Evolutionary conservation across 1,140 invertebrate species (phyloP).

Genomic region (Drosophila lini): DNA sequence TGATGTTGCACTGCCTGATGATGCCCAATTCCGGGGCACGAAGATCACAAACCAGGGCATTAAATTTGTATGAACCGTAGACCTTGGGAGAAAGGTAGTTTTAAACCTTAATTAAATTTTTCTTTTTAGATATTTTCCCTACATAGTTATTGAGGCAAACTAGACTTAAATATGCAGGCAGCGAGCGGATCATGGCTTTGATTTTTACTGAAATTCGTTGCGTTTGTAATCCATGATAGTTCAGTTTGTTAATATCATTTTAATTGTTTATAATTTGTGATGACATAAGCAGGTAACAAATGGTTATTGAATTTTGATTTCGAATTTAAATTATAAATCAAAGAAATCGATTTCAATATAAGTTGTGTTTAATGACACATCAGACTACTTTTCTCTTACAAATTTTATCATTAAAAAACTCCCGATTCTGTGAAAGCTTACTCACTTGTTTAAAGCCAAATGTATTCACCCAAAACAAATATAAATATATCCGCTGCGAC

Average conservation of each 20-base stretch:
- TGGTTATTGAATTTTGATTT: not conserved
- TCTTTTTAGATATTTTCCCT: not conserved
- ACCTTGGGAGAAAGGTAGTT: not conserved
- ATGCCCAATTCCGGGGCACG: not conserved
- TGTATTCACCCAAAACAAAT: not conserved
- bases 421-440: not conserved
- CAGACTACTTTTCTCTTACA: not conserved
- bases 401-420: not conserved
- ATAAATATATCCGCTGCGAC: not conserved
- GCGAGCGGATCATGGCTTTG: not conserved
- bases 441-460: not conserved
- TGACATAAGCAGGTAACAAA: not conserved
- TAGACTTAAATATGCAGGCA: not conserved
- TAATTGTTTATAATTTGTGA: constrained; percentile 1
- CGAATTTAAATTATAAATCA: not conserved
- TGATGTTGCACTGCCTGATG: constrained; percentile 28
- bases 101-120: rapidly evolving
- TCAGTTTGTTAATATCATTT: not conserved
- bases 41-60: constrained; percentile 3
- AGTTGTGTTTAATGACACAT: not conserved
- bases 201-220: not conserved
- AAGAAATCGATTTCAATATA: not conserved
- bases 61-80: constrained; percentile 26
- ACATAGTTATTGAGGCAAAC: not conserved
- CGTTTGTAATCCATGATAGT: not conserved